Percentiles rank a stretch among this genome's conserved stretches.
Conservation (phyloP, 2,888 invertebrate genomes). For the Loripinus fragilis region DNA sequence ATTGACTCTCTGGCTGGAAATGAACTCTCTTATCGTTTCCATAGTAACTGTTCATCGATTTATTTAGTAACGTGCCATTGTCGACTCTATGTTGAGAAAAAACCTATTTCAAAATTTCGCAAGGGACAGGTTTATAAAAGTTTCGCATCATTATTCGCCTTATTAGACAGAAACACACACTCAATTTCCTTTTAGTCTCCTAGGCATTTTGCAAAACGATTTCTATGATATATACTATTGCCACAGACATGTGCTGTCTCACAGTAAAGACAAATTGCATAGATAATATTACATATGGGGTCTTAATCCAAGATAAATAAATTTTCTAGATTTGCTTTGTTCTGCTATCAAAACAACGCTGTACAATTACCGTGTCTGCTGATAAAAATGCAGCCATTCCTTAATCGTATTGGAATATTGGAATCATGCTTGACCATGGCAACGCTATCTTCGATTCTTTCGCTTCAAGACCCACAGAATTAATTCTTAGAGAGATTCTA, state of each 20-base stretch:
- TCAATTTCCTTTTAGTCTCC: slow-evolving; percentile 3
- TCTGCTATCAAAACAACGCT: slow-evolving; percentile 9
- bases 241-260: neutral
- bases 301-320: slow-evolving; percentile 19
- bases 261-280: neutral
- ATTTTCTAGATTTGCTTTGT: slow-evolving; percentile 8
- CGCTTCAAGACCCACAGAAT: neutral
- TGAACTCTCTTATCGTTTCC: slow-evolving; percentile 15
- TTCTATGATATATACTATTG: neutral
- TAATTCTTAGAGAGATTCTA: slow-evolving; percentile 2
- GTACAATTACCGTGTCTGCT: slow-evolving; percentile 16
- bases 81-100: neutral
- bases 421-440: slow-evolving; percentile 15
- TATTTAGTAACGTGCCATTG: neutral
- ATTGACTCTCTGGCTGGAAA: neutral
- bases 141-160: neutral
- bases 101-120: slow-evolving; percentile 17
- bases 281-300: neutral
- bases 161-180: slow-evolving; percentile 14
- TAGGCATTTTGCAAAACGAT: neutral
- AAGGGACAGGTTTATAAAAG: slow-evolving; percentile 3
- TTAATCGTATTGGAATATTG: slow-evolving; percentile 14
- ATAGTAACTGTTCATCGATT: slow-evolving; percentile 21
- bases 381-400: slow-evolving; percentile 13
- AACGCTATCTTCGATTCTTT: slow-evolving; percentile 20